Percentiles rank a stretch among this genome's conserved stretches.
phyloP scores from a whole-genome alignment of 2,888 invertebrate genomes.

The Drosophila austrosaltans region DNA sequence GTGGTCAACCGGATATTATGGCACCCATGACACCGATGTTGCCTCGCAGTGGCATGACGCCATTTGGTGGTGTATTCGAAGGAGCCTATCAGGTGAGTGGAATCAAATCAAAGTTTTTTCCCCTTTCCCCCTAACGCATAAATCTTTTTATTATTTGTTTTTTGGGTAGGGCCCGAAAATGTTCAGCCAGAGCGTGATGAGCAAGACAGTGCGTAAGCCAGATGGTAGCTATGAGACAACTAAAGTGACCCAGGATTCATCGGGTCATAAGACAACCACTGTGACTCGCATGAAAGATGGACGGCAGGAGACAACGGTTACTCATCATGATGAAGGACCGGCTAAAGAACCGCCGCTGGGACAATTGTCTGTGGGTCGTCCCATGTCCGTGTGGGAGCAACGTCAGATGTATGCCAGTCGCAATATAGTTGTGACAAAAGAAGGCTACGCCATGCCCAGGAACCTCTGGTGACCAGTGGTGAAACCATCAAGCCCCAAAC shows the following conservation, averaged over 20 bases:
- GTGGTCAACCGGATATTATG: constrained; percentile 74
- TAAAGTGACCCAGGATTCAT: constrained; percentile 85
- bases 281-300: constrained; percentile 83
- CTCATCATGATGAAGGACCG: constrained; percentile 54
- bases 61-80: constrained; percentile 82
- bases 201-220: constrained; percentile 85
- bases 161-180: constrained; percentile 80
- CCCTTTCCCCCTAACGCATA: no score
- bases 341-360: constrained; percentile 9
- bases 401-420: constrained; percentile 70
- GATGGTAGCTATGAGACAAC: constrained; percentile 86
- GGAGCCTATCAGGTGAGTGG: constrained; percentile 79
- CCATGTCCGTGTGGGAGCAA: constrained; percentile 2
- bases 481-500: constrained; percentile 70
- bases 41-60: constrained; percentile 64
- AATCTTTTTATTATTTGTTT: not conserved
- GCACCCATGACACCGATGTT: constrained; percentile 75
- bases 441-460: constrained; percentile 83
- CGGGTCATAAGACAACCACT: constrained; percentile 86
- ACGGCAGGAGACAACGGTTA: constrained; percentile 80
- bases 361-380: constrained; percentile 15
- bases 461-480: constrained; percentile 84
- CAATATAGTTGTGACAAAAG: constrained; percentile 82
- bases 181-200: constrained; percentile 85
- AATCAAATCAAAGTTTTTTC: not conserved